Evolutionary conservation across 2,113 vertebrate species (phyloP).

Genomic region (Alethe diademata): DNA sequence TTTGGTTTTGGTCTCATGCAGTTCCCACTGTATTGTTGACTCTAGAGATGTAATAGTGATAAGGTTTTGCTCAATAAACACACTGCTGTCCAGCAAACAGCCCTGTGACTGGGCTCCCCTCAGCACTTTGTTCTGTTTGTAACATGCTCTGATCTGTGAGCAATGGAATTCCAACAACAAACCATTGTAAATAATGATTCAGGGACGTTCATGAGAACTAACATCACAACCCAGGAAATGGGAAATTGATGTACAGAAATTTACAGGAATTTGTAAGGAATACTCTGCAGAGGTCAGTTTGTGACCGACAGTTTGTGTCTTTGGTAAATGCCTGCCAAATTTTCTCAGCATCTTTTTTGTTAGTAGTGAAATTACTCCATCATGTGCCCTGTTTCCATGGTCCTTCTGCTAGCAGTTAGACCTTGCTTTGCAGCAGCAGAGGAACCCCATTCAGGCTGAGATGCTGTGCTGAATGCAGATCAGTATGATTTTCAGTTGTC

Average conservation of each 20-base stretch:
- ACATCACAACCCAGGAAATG: not conserved
- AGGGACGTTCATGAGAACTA: not conserved
- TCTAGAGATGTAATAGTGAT: slow-evolving; percentile 4
- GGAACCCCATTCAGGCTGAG: not conserved
- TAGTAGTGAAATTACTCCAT: not conserved
- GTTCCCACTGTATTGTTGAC: slow-evolving; percentile 43
- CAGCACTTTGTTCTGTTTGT: not conserved
- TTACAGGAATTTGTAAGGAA: not conserved
- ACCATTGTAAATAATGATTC: not conserved
- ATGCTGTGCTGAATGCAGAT: not conserved
- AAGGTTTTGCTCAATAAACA: not conserved
- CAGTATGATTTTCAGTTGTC: not conserved
- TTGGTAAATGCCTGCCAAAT: not conserved
- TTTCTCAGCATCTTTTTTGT: not conserved
- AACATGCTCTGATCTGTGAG: accelerated
- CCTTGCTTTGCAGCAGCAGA: not conserved
- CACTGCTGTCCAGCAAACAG: not conserved
- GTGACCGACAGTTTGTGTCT: not conserved
- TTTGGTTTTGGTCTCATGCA: not conserved
- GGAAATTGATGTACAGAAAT: not conserved
- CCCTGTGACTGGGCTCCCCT: not conserved
- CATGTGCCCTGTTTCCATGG: not conserved
- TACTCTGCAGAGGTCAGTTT: not conserved
- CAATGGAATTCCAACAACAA: not conserved
- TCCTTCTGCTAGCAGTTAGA: not conserved